Evolutionary conservation across 2,113 vertebrate genomes (phyloP), one percentile per base, ranked within the genome.

Genomic region (Stigmatopora argus): DNA sequence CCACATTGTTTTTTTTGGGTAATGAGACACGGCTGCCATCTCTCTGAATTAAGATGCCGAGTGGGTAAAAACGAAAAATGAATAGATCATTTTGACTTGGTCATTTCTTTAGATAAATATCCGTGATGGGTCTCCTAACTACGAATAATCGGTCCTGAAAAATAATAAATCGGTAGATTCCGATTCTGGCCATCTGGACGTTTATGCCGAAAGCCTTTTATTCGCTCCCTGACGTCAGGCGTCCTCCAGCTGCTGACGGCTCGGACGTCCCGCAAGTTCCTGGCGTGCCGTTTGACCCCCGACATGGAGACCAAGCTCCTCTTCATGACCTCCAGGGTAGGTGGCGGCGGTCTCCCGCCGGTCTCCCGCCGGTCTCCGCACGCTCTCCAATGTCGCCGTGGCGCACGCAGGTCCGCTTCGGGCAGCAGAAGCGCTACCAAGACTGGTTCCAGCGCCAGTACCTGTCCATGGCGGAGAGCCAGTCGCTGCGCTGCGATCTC

Each of bases 261-360:
- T 35, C 90, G 96, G 47, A 98, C 96, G 0, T 98, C 96, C 1
- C 90, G 96, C 1, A 98, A 98, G 70, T 98, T 98, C 75, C 88
- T 99, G 79, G 96, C 96, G 0, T 99, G 96, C 57, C 95, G 96
- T 10, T 92, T 99, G 34, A 99, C 96, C 0, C 96, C 96, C 0
- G 96, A 99, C 82, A 99, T 99, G 96, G 96, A 99, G 80, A 97
- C 96, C 65, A 99, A 99, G 59, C 92, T 99, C 71, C 92, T 98
- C 71, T 99, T 98, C 90, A 99, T 99, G 96, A 99, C 95, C 17
- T 99, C 96, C 0, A 82, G 94, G 93, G 95, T 96, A 85, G 26
- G 38, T 26, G 45, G 18, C 45, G n/a, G 5, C 35, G 18, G 12
- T 6, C 46, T 4, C 6, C 5, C 6, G 8, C 47, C n/a, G 45